Percentiles rank a stretch among this genome's conserved stretches.
Conservation (phyloP, 2,888 invertebrate genomes). For the Dorcus hopei region DNA sequence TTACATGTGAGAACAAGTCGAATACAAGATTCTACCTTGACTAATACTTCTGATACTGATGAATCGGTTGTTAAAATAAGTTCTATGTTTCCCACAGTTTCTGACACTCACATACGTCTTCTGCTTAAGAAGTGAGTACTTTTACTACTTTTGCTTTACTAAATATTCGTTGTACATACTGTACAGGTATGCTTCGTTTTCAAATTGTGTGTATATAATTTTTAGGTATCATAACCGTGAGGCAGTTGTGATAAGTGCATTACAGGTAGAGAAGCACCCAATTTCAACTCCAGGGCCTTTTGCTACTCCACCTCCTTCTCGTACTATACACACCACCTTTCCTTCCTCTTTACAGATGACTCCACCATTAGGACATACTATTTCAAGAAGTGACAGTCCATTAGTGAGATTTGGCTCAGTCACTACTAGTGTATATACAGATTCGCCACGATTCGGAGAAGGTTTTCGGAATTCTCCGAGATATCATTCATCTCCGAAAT, state of each 20-base stretch:
- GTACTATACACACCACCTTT: slow-evolving; percentile 50
- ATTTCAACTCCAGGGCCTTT: slow-evolving; percentile 84
- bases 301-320: slow-evolving; percentile 67
- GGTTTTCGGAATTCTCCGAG: slow-evolving; percentile 57
- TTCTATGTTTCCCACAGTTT: slow-evolving; percentile 87
- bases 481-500: slow-evolving; percentile 77
- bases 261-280: slow-evolving; percentile 90
- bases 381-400: slow-evolving; percentile 53
- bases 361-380: slow-evolving; percentile 56
- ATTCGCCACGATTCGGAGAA: slow-evolving; percentile 58
- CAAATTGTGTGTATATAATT: slow-evolving; percentile 25
- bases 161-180: neutral
- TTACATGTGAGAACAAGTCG: slow-evolving; percentile 46
- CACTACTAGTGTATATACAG: slow-evolving; percentile 57
- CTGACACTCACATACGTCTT: slow-evolving; percentile 82
- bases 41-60: slow-evolving; percentile 63
- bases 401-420: slow-evolving; percentile 60
- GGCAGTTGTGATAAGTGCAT: slow-evolving; percentile 87
- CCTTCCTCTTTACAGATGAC: slow-evolving; percentile 61
- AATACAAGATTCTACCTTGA: slow-evolving; percentile 63
- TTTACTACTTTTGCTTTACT: neutral
- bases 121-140: slow-evolving; percentile 81
- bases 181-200: neutral
- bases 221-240: slow-evolving; percentile 88
- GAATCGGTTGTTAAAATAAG: slow-evolving; percentile 76